Percentiles rank a stretch among this genome's conserved stretches.
Conservation (phyloP, 2,797 vertebrate species). For the Takifugu rubripes region DNA sequence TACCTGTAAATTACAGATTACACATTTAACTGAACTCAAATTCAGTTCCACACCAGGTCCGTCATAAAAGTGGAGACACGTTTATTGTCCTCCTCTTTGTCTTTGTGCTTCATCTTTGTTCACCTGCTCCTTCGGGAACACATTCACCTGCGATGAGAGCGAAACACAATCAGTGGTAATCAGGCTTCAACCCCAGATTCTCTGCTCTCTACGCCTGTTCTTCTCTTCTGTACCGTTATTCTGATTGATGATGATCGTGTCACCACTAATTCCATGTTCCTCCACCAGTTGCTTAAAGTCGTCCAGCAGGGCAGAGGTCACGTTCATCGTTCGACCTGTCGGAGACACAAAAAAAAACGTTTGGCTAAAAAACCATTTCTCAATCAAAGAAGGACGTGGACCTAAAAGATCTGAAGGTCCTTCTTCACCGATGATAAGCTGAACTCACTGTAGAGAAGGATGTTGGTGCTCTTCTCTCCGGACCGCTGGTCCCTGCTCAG, state of each 20-base stretch:
- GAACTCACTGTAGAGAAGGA: slow-evolving; percentile 59
- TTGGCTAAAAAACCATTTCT: too few species aligned
- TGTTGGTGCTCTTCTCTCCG: slow-evolving; percentile 28
- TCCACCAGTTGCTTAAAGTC: slow-evolving; percentile 78
- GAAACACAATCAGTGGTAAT: not conserved
- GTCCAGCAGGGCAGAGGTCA: slow-evolving; percentile 67
- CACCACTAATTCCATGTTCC: slow-evolving; percentile 71
- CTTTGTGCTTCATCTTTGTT: not conserved
- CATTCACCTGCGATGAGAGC: slow-evolving; percentile 35
- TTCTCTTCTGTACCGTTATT: slow-evolving; percentile 53
- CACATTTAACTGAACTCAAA: too few species aligned
- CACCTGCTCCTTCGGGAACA: slow-evolving; percentile 62
- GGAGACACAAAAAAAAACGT: not conserved
- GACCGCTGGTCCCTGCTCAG: slow-evolving; percentile 47
- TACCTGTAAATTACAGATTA: slow-evolving; percentile 4
- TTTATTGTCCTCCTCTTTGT: too few species aligned
- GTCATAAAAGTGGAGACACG: too few species aligned
- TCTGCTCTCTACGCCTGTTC: not conserved
- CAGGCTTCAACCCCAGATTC: too few species aligned
- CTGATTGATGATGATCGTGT: slow-evolving; percentile 71
- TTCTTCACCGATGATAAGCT: not conserved
- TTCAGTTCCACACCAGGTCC: too few species aligned
- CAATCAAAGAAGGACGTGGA: not conserved
- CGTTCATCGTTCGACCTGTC: slow-evolving; percentile 74
- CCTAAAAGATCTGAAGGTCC: not conserved